Evolutionary conservation across 2,113 vertebrate species (phyloP), one percentile per base, ranked within the genome.

Genomic region (Pogonocichla stellata): DNA sequence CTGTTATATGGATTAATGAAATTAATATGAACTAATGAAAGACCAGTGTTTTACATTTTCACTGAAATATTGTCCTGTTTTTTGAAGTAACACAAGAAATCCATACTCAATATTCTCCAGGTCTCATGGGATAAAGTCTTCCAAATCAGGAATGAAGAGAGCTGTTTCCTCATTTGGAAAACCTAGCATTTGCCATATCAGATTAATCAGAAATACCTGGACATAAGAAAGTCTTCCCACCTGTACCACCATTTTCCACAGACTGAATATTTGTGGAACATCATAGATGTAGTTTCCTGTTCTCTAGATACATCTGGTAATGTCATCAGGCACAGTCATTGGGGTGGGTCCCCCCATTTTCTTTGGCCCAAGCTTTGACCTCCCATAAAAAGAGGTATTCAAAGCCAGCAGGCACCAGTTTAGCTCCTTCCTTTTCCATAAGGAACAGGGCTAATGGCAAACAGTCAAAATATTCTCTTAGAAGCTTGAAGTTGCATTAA

Each of bases 401-500:
- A 88, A 94, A 93, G 74, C 71, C 93, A 94, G 66, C 3, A 0
- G 84, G 94, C 91, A 95, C 42, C 57, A 69, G 31, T 82, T 88
- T 82, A 91, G 71, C 33, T 91, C 60, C 50, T 87, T 85, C 53
- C 58, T 90, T 94, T 95, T 92, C 84, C 91, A 94, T 69, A 87
- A 94, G 89, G 36, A 93, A 65, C 26, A 61, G 53, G 28, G 71
- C 87, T 77, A 90, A 94, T 78, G 93, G 94, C 91, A 95, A 93
- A 72, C 38, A 85, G 90, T 94, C 95, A 96, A 95, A 92, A 93
- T 73, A 93, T 33, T 91, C 81, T 79, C 85, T 92, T 78, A 86
- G 92, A 95, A 91, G 67, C 66, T 47, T 94, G 50, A 85, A 90
- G 87, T 94, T 85, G 72, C 83, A 86, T 93, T 95, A 94, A 94